A percentile compares a stretch with the other conserved stretches of the same genome.
Evolutionary conservation across 2,113 vertebrate species (phyloP).

Genomic region (human (Homo sapiens)): GRCh38 chr18:45771501-45772000

Average conservation of each 20-base stretch:
- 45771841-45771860: conserved; percentile 37
- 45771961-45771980: neutral
- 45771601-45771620: neutral
- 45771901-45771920: conserved; percentile 8
- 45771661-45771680: neutral
- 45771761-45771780: neutral
- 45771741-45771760: rapidly evolving
- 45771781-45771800: neutral
- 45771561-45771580: neutral
- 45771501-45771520: neutral
- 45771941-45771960: neutral
- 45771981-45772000: conserved; percentile 1
- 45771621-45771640: neutral
- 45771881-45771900: neutral
- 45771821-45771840: neutral
- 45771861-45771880: neutral
- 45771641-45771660: neutral
- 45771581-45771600: neutral
- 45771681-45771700: neutral
- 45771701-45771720: neutral
- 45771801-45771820: neutral
- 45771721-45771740: too few relatives aligned
- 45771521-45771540: neutral
- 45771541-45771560: neutral
- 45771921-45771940: neutral